Base-by-base conservation (phyloP, 2,797 vertebrate genomes). In the Oreochromis grahami region DNA sequence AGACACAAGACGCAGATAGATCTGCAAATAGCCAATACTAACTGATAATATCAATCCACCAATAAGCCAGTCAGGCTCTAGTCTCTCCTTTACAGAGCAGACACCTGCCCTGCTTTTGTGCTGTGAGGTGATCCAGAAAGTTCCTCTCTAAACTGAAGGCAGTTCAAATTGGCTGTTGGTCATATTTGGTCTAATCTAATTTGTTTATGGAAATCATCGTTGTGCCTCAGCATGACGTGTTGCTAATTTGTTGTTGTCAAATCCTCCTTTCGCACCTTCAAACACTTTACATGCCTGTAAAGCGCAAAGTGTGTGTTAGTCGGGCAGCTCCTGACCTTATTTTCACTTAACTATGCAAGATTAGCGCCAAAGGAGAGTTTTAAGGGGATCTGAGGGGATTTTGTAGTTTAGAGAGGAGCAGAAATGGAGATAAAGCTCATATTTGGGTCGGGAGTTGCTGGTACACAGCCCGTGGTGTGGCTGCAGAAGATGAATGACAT, bases 371-470 rank as follows among this genome's bases (percentile, higher is more conserved):
- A 65, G 82, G 80, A 81, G 58, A 82, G 72, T 84, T 90, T 86
- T 86, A 86, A 85, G 38, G 77, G 83, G 77, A 87, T 86, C 63
- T 80, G 76, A 26, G 19, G 77, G 80, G 84, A 82, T 87, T 91
- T 90, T 63, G 76, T 19, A n/a, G 58, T 81, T 81, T 2, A 4
- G 32, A 86, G 80, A 84, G 15, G 29, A 86, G 83, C 38, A 68
- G 78, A 87, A 86, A 86, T 89, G 19, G 77, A 80, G 84, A 87
- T 88, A 82, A 89, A 82, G 24, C 85, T 82, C 68, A 85, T 53
- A 86, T 85, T 84, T 90, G 79, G 85, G 85, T 88, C 79, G 24
- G 36, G 63, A 76, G 85, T 65, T 50, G 55, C 63, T 80, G 51
- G 36, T 50, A 29, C 51, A 4, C 76, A 79, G 88, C 87, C 80